phyloP scores from a whole-genome alignment of 2,888 invertebrate genomes.

The Emmelina monodactyla region DNA sequence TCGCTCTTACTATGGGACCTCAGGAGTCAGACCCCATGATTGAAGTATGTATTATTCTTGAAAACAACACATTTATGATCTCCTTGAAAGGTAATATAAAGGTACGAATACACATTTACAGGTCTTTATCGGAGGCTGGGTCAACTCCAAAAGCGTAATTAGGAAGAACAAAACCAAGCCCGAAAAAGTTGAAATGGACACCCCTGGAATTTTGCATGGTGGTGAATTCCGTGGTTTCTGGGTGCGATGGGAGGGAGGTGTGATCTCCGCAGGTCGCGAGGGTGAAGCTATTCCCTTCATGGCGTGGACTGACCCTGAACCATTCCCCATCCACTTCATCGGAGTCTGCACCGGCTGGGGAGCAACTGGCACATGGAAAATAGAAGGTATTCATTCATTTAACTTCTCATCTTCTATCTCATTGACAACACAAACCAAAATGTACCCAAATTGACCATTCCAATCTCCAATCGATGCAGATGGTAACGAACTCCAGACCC shows the following conservation, averaged over 20 bases:
- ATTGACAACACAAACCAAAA: conserved; percentile 31
- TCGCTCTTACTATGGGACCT: conserved; percentile 78
- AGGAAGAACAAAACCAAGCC: conserved; percentile 80
- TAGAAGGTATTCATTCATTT: conserved; percentile 69
- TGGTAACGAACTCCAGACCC: conserved; percentile 62
- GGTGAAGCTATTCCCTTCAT: conserved; percentile 77
- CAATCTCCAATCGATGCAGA: conserved; percentile 40
- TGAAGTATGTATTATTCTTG: conserved; percentile 74
- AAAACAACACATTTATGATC: no score
- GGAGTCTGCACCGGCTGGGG: conserved; percentile 91
- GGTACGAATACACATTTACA: conserved; percentile 31
- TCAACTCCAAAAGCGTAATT: conserved; percentile 83
- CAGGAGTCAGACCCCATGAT: conserved; percentile 79
- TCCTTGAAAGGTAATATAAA: no score
- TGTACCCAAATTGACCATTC: conserved; percentile 50
- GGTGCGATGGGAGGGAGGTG: conserved; percentile 79
- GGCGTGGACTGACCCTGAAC: conserved; percentile 74
- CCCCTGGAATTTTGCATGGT: conserved; percentile 74
- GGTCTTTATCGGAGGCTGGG: conserved; percentile 90
- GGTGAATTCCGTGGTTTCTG: conserved; percentile 85
- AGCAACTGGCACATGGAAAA: conserved; percentile 80
- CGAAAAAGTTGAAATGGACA: conserved; percentile 74
- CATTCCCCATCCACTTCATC: conserved; percentile 75
- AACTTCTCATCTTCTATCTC: no score
- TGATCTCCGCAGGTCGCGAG: conserved; percentile 76